phyloP scores from a whole-genome alignment of 2,113 vertebrate species.

The Buteo buteo region DNA sequence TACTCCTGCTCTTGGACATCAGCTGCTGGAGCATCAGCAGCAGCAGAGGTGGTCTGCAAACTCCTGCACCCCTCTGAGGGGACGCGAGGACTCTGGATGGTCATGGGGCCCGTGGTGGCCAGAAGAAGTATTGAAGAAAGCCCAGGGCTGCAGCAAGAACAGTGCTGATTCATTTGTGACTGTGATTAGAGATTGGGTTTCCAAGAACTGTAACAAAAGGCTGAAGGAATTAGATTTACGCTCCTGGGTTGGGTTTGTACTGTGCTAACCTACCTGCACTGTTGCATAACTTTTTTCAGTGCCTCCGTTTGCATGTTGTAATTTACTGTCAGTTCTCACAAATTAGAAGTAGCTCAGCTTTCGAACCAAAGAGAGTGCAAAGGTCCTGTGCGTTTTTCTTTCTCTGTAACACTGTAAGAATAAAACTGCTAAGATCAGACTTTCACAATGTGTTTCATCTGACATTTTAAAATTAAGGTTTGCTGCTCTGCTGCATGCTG shows the following conservation, averaged over 20 bases:
- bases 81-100: not conserved
- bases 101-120: rapidly evolving
- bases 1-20: not conserved
- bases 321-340: not conserved
- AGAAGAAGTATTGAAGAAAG: not conserved
- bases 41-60: not conserved
- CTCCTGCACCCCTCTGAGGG: not conserved
- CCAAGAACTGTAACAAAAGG: not conserved
- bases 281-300: not conserved
- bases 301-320: not conserved
- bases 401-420: not conserved
- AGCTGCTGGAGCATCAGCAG: not conserved
- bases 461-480: not conserved
- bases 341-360: not conserved
- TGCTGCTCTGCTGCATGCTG: not conserved
- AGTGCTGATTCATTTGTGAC: not conserved
- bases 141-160: not conserved
- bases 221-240: not conserved
- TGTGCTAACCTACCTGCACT: not conserved
- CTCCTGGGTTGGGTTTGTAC: not conserved
- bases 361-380: rapidly evolving
- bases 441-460: not conserved
- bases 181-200: not conserved
- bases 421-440: constrained; percentile 6
- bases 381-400: rapidly evolving